These are phyloP conservation scores for Cantharis flavilabris DNA, from an alignment of 2,888 invertebrate genomes.

Conservation along the genomic window DNA sequence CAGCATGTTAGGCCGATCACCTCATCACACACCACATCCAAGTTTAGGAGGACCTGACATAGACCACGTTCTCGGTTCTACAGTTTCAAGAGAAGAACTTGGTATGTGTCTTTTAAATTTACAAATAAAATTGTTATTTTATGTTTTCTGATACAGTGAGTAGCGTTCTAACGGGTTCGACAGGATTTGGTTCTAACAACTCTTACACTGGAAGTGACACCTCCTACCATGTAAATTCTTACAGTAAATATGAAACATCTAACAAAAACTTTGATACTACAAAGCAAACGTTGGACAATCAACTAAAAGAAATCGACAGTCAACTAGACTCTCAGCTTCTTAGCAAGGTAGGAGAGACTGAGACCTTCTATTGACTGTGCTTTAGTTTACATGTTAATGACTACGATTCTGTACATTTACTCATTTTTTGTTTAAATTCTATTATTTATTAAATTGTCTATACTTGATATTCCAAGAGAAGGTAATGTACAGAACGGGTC, in stretches of 20 bases:
- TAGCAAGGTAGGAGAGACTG: slow-evolving; percentile 60
- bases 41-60: slow-evolving; percentile 58
- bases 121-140: not conserved
- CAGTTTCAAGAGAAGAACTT: slow-evolving; percentile 56
- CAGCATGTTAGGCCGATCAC: slow-evolving; percentile 57
- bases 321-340: slow-evolving; percentile 74
- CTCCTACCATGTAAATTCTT: slow-evolving; percentile 58
- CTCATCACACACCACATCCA: slow-evolving; percentile 59
- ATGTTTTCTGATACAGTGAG: slow-evolving; percentile 55
- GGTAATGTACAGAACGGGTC: slow-evolving; percentile 38
- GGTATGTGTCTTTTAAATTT: slow-evolving; percentile 42
- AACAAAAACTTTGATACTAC: slow-evolving; percentile 72
- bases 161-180: slow-evolving; percentile 63
- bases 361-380: slow-evolving; percentile 55
- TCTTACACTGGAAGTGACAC: slow-evolving; percentile 63
- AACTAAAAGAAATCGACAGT: slow-evolving; percentile 81
- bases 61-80: slow-evolving; percentile 55
- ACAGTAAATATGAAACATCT: slow-evolving; percentile 55
- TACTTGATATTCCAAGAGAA: not conserved
- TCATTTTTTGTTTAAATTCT: slow-evolving; percentile 17
- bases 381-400: slow-evolving; percentile 24
- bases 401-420: slow-evolving; percentile 29
- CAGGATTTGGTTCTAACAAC: slow-evolving; percentile 62
- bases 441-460: not conserved
- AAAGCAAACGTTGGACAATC: slow-evolving; percentile 76